Percentiles rank a stretch among this genome's conserved stretches.
phyloP scores from a whole-genome alignment of 2,888 invertebrate genomes.

The Patella depressa region DNA sequence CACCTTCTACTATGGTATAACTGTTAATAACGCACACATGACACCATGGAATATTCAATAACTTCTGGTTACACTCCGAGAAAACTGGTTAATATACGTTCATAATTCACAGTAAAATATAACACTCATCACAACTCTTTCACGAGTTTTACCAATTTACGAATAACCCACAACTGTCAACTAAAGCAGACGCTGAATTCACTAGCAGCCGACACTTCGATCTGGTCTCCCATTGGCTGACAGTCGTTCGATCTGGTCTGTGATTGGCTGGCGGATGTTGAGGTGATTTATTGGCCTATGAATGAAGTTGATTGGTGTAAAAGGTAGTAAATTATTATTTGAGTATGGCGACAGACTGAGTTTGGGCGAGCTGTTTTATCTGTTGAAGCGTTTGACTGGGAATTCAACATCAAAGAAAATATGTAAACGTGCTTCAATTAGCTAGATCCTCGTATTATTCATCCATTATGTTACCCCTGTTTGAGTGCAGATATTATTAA shows the following conservation, averaged over 20 bases:
- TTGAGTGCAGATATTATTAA: too few relatives aligned
- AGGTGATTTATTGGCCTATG: constrained; percentile 10
- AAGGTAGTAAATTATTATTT: not conserved
- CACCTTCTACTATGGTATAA: too few relatives aligned
- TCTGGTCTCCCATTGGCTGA: not conserved
- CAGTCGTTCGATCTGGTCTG: constrained; percentile 18
- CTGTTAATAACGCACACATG: not conserved
- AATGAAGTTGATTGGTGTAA: constrained; percentile 9
- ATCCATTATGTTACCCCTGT: too few relatives aligned
- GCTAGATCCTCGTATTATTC: too few relatives aligned
- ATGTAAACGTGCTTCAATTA: too few relatives aligned
- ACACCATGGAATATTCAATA: not conserved
- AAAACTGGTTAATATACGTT: constrained; percentile 3
- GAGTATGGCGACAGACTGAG: not conserved
- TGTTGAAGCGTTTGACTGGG: not conserved
- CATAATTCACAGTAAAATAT: not conserved
- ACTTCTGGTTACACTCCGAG: not conserved
- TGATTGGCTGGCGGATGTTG: constrained; percentile 19
- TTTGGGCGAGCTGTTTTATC: not conserved
- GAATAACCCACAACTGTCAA: not conserved
- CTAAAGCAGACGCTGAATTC: not conserved
- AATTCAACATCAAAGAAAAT: too few relatives aligned
- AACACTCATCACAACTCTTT: not conserved
- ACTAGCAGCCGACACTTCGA: constrained; percentile 10
- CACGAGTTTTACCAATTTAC: not conserved